These are phyloP conservation scores for Polyploca ridens DNA, from an alignment of 2,888 invertebrate species.

Conservation along the genomic window DNA sequence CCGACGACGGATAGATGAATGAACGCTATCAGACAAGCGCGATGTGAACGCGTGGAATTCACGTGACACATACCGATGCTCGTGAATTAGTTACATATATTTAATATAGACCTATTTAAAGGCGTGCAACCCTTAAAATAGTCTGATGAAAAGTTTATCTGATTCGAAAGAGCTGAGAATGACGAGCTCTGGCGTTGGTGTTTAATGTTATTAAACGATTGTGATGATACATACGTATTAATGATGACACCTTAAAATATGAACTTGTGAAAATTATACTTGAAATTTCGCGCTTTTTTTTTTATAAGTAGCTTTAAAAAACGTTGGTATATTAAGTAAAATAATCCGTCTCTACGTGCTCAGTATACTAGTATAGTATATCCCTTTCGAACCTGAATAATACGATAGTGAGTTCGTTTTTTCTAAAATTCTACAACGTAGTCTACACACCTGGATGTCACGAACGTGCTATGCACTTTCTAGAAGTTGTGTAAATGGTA, in stretches of 20 bases:
- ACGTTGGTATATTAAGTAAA: too few relatives aligned
- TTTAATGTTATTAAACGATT: not conserved
- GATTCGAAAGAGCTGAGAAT: not conserved
- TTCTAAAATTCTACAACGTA: too few relatives aligned
- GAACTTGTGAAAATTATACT: too few relatives aligned
- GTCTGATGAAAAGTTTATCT: slow-evolving; percentile 4
- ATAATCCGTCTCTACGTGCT: too few relatives aligned
- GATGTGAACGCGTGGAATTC: slow-evolving; percentile 40
- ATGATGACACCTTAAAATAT: not conserved
- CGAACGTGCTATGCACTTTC: too few relatives aligned
- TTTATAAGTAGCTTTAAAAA: too few relatives aligned
- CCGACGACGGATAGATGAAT: slow-evolving; percentile 70
- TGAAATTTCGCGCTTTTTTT: too few relatives aligned
- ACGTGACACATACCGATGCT: slow-evolving; percentile 27
- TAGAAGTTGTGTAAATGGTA: too few relatives aligned
- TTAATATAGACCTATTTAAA: not conserved
- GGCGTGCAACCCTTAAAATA: slow-evolving; percentile 7
- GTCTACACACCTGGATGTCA: too few relatives aligned
- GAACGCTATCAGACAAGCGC: slow-evolving; percentile 48
- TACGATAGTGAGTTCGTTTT: too few relatives aligned
- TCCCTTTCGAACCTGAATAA: too few relatives aligned
- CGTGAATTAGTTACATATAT: slow-evolving; percentile 3
- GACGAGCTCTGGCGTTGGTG: not conserved
- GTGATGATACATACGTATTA: not conserved
- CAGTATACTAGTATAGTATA: too few relatives aligned